phyloP scores from a whole-genome alignment of 1,140 invertebrate genomes.

The Asobara japonica region DNA sequence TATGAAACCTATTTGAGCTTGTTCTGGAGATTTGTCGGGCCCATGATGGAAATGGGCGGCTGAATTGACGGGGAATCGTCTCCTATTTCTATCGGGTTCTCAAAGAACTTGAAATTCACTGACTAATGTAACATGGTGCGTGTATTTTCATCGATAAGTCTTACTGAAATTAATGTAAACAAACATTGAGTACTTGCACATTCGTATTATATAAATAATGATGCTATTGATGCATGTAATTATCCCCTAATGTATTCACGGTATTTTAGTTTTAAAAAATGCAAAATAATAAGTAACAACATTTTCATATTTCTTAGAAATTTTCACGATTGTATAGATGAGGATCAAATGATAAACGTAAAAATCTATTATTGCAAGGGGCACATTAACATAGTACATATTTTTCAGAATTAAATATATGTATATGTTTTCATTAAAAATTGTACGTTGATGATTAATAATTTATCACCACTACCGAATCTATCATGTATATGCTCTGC shows the following conservation, averaged over 20 bases:
- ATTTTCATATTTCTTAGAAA: background rate
- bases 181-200: conserved; percentile 20
- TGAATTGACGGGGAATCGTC: no score
- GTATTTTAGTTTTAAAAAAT: no score
- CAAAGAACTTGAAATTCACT: background rate
- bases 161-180: background rate
- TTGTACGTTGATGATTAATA: background rate
- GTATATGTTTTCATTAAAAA: conserved; percentile 11
- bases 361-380: conserved; percentile 5
- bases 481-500: conserved; percentile 31
- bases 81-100: background rate
- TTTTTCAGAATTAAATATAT: background rate
- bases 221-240: background rate
- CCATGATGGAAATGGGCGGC: no score
- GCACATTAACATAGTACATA: conserved; percentile 10
- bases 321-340: conserved; percentile 9
- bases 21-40: no score
- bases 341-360: background rate
- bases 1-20: no score
- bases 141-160: conserved; percentile 19
- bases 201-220: conserved; percentile 2
- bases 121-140: background rate
- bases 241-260: conserved; percentile 23
- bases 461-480: conserved; percentile 1
- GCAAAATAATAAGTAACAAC: conserved; percentile 1